phyloP scores from a whole-genome alignment of 2,797 vertebrate species.

The Smutsia gigantea region DNA sequence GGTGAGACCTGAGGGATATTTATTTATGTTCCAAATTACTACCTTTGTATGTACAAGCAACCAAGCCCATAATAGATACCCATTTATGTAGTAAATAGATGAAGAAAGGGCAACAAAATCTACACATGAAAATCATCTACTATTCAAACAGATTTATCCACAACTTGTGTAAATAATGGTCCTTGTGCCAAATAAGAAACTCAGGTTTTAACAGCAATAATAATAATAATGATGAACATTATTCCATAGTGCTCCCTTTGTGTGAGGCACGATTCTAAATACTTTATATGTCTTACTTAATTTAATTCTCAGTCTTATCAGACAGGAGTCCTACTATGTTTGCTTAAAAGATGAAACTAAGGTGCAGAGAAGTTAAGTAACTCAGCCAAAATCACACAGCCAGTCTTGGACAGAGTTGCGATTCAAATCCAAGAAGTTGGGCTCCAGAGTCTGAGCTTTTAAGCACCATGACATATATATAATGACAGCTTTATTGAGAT shows the following conservation, averaged over 20 bases:
- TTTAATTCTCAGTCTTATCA: not conserved
- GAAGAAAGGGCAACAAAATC: conserved; percentile 6
- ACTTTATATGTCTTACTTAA: not conserved
- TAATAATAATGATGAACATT: not conserved
- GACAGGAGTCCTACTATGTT: not conserved
- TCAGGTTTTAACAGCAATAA: not conserved
- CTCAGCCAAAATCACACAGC: conserved; percentile 15
- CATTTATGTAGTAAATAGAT: not conserved
- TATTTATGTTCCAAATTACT: not conserved
- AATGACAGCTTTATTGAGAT: not conserved
- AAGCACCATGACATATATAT: not conserved
- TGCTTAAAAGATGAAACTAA: conserved; percentile 33
- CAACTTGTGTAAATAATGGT: not conserved
- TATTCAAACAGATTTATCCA: not conserved
- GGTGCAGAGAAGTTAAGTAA: conserved; percentile 28
- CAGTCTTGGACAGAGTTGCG: not conserved
- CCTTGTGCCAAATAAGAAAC: conserved; percentile 22
- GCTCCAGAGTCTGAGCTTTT: not conserved
- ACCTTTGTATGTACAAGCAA: not conserved
- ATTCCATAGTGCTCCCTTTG: not conserved
- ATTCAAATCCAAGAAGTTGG: not conserved
- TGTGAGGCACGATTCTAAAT: not conserved
- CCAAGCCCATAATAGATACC: not conserved
- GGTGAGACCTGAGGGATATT: not conserved
- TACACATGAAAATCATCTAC: not conserved